Conservation (phyloP, 2,888 invertebrate genomes). For the Rhagonycha fulva region DNA sequence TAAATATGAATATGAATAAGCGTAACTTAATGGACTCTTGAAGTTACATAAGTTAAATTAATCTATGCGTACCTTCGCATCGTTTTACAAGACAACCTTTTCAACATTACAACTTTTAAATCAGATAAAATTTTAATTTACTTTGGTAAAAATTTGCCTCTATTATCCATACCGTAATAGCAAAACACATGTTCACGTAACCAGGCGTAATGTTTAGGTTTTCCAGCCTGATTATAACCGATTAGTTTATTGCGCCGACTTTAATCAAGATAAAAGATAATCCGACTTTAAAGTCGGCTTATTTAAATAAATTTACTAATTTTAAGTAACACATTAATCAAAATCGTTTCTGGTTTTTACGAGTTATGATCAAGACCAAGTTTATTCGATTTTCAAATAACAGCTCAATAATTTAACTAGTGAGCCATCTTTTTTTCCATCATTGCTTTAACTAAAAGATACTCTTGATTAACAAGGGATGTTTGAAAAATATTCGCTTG, state of each 20-base stretch:
- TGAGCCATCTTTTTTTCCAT: no score
- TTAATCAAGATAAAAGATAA: background rate
- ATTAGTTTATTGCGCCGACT: background rate
- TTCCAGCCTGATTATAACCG: background rate
- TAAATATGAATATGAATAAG: background rate
- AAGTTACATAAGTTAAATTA: background rate
- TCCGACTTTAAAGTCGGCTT: background rate
- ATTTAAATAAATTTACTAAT: background rate
- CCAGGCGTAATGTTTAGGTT: background rate
- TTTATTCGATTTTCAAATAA: background rate
- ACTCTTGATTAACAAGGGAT: background rate
- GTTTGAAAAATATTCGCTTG: background rate
- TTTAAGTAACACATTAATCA: background rate
- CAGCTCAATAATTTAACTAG: no score
- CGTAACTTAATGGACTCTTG: background rate
- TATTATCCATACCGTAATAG: background rate
- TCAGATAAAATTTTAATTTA: background rate
- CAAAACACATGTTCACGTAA: background rate
- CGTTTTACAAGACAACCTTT: background rate
- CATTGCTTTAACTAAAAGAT: background rate
- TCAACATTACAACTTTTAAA: background rate
- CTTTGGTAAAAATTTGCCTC: background rate
- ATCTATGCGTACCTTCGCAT: background rate
- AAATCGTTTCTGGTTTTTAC: background rate
- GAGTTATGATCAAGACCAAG: background rate